Base-by-base conservation (phyloP, 2,888 invertebrate species). In the Eustalomyia histrio region DNA sequence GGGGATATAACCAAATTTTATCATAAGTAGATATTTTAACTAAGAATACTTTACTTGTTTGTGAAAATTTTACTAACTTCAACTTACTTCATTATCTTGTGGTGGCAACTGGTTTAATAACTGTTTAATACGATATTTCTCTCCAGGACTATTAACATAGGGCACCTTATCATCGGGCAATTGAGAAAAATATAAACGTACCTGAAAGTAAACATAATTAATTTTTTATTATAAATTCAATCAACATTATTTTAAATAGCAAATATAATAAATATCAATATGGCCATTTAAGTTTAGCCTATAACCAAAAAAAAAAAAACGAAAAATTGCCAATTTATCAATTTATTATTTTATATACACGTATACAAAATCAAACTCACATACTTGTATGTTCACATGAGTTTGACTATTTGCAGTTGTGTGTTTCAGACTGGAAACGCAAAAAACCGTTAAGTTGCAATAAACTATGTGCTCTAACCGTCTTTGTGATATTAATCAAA, bases 151-250 rank as follows among this genome's bases (percentile, higher is more conserved):
- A 92, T 98, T 98, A 86, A 98, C 96, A 91, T 98, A 98, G 75
- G 99, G 99, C 79, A 99, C 96, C 92, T 98, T 98, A 91, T 98
- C 98, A 91, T 99, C 98, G 12, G 99, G 97, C 79, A 99, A 92
- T 83, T 95, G 95, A 76, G 97, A 96, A 93, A 99, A 99, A 93
- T 98, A 99, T 88, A 97, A 93, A 91, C 99, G 98, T 83, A 99
- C 98, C 99, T 99, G 93, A 47, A 83, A 76, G 52, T 47, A 16
- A 68, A 76, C 24, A 53, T 71, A 73, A 81, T 74, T 72, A 72
- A 69, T 61, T 72, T 47, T 33, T 47, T n/a, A 16, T 47, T 47
- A 29, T 47, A 5, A 72, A 71, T 71, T 65, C 21, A 57, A 76
- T 65, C 29, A 57, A 63, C 43, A 24, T 29, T 53, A 61, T 57